Evolutionary conservation across 1,140 invertebrate species (phyloP).

Genomic region (Sinonovacula constricta): DNA sequence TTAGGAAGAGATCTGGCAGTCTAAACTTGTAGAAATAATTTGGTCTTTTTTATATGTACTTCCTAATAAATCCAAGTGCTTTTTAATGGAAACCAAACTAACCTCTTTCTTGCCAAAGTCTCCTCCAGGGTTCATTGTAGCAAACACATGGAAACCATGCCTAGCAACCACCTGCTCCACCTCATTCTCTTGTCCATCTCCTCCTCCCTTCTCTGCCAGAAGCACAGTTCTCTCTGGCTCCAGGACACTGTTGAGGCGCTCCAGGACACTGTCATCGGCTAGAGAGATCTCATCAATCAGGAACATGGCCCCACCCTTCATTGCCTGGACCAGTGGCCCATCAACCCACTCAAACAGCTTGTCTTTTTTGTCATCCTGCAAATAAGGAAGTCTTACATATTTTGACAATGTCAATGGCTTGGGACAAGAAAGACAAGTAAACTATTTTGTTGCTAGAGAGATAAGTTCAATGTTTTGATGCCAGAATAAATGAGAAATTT

Average conservation of each 20-base stretch:
- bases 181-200: constrained; percentile 61
- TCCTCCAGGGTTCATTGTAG: constrained; percentile 99
- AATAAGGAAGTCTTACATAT: too few species aligned
- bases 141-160: constrained; percentile 92
- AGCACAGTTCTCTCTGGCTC: constrained; percentile 95
- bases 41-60: background rate
- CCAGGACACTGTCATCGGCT: constrained; percentile 98
- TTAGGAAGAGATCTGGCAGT: too few species aligned
- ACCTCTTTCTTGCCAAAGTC: constrained; percentile 99
- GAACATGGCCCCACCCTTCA: constrained; percentile 92
- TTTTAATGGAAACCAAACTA: too few species aligned
- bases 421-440: too few species aligned
- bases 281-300: constrained; percentile 99
- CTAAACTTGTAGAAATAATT: too few species aligned
- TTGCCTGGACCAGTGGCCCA: constrained; percentile 94
- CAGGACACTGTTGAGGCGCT: constrained; percentile 96
- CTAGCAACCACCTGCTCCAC: constrained; percentile 82
- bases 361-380: constrained; percentile 57
- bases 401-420: too few species aligned
- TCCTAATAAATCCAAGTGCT: background rate
- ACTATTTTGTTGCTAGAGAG: too few species aligned
- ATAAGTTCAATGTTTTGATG: too few species aligned
- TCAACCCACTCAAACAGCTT: constrained; percentile 98
- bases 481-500: too few species aligned
- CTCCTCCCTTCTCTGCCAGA: constrained; percentile 88